These are phyloP conservation scores for Corythaixoides concolor DNA, from an alignment of 2,113 vertebrate species.

Conservation along the genomic window DNA sequence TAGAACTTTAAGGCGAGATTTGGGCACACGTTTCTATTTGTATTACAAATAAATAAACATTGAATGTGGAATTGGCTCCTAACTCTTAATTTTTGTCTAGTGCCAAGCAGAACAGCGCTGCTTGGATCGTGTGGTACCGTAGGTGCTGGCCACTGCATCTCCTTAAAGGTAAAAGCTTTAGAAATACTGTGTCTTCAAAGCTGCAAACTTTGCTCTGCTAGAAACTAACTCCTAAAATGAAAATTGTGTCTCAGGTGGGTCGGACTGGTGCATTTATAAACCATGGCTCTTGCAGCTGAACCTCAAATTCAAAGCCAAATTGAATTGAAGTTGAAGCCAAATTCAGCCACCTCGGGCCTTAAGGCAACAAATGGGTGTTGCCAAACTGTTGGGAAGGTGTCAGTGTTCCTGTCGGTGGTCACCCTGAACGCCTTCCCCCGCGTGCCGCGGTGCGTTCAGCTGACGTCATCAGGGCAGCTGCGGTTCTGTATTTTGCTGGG, in stretches of 20 bases:
- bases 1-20: constrained; percentile 54
- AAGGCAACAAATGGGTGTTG: background rate
- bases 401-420: background rate
- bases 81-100: background rate
- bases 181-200: background rate
- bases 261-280: background rate
- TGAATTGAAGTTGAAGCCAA: too few species aligned
- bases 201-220: background rate
- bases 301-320: constrained; percentile 13
- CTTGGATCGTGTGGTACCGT: background rate
- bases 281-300: background rate
- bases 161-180: background rate
- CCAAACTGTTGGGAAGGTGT: accelerated
- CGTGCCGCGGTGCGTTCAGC: background rate
- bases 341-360: background rate
- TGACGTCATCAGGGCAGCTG: background rate
- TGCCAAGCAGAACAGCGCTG: background rate
- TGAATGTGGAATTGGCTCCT: constrained; percentile 61
- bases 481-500: background rate
- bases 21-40: constrained; percentile 64
- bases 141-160: background rate
- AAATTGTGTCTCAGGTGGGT: background rate
- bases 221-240: background rate
- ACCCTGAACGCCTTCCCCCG: background rate
- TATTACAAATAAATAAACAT: constrained; percentile 68